Conservation (phyloP, 2,113 vertebrate species). For the Dromaius novaehollandiae region DNA sequence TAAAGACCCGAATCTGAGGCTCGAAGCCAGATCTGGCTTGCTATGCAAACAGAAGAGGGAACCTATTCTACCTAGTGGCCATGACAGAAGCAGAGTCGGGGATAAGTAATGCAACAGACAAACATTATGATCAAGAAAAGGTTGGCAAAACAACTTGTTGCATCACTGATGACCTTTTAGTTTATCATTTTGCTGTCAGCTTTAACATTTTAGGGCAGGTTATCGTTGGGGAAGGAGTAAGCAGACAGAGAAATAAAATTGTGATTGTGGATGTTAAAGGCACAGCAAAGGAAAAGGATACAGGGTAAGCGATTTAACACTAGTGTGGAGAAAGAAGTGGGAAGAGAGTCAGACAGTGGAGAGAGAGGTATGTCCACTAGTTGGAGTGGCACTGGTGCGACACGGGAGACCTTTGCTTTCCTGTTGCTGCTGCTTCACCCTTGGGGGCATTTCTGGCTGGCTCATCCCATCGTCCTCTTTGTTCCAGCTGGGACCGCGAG, state of each 20-base stretch:
- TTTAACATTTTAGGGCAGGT: not conserved
- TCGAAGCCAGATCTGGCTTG: not conserved
- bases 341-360: not conserved
- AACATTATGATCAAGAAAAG: not conserved
- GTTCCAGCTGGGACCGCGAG: rapidly evolving
- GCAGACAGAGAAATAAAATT: not conserved
- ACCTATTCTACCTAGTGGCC: not conserved
- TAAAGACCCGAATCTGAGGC: not conserved
- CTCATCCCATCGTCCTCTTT: not conserved
- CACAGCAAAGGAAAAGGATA: not conserved
- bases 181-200: conserved; percentile 3
- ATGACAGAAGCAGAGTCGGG: not conserved
- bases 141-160: not conserved
- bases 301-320: not conserved
- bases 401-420: not conserved
- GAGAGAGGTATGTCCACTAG: not conserved
- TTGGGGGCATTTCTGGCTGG: not conserved
- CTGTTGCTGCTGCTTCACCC: not conserved
- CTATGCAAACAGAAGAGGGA: not conserved
- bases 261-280: not conserved
- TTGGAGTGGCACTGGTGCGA: not conserved
- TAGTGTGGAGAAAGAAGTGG: not conserved
- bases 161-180: conserved; percentile 28
- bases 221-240: not conserved
- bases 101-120: not conserved